Conservation (phyloP, 2,113 vertebrate genomes). For the Amblyopsis rosae region DNA sequence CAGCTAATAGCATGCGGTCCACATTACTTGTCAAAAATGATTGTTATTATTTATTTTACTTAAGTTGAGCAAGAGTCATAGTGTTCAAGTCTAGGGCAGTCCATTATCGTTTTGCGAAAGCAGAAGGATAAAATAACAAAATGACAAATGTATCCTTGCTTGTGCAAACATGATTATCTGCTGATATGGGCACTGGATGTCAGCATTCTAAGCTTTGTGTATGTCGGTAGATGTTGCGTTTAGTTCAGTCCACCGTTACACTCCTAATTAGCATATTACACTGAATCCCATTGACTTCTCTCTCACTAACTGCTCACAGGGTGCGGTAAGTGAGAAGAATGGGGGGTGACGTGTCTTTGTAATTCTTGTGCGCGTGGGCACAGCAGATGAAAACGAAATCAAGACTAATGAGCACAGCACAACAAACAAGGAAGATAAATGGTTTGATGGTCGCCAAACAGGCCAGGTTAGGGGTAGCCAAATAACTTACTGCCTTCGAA, state of each 20-base stretch:
- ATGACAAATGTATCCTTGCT: too few species aligned
- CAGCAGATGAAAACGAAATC: constrained; percentile 62
- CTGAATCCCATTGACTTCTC: too few species aligned
- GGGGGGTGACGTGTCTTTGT: constrained; percentile 58
- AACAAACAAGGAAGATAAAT: constrained; percentile 70
- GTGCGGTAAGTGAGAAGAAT: constrained; percentile 12
- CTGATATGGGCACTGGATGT: too few species aligned
- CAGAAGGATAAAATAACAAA: not conserved
- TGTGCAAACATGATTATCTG: too few species aligned
- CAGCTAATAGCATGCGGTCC: too few species aligned
- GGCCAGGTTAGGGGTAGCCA: constrained; percentile 57
- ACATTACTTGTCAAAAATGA: not conserved
- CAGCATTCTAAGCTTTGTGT: too few species aligned
- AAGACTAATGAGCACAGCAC: constrained; percentile 71
- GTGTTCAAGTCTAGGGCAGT: too few species aligned
- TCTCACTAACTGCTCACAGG: too few species aligned
- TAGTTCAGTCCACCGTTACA: too few species aligned
- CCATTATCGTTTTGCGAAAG: not conserved
- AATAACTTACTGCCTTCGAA: constrained; percentile 56
- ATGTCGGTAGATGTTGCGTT: too few species aligned
- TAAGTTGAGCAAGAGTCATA: not conserved
- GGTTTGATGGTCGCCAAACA: constrained; percentile 52
- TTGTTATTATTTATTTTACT: not conserved
- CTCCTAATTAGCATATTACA: too few species aligned
- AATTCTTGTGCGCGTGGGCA: constrained; percentile 52